Evolutionary conservation across 2,113 vertebrate genomes (phyloP), one percentile per base, ranked within the genome.

Genomic region (Lynx canadensis): DNA sequence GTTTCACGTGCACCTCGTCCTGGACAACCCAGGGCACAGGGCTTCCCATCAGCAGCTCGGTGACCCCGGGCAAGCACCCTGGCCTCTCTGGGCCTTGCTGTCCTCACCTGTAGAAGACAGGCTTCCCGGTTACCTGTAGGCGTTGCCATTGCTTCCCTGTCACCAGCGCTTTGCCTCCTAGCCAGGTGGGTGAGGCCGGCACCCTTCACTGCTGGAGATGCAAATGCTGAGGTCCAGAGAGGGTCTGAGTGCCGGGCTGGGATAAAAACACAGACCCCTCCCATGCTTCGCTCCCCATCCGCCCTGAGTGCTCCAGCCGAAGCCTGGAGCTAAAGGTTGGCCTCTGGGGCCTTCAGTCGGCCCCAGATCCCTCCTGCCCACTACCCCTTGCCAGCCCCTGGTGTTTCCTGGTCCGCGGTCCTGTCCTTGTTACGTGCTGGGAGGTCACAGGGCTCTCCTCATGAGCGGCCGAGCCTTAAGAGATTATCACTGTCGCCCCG

Each of bases 1-100:
- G 69, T 41, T 55, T 41, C 52, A 8, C 6, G 0, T 0, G 19
- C 0, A 5, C 19, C 31, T 33, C 36, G 0, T 41, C 41, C 57
- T 31, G 19, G 33, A 31, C 11, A 18, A 10, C 52, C 57, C 60
- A 29, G n/a, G 10, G 80, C 38, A 52, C 2, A 23, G 38, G 4
- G 0, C 88, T 78, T 29, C 82, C 57, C 2, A 0, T 55, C 0
- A 5, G 27, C 89, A 57, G 84, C 63, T 4, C 7, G 78, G 63
- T 50, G 83, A 52, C 65, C 55, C 83, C 1, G 80, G 60, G 23
- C 57, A 50, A n/a, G 41, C 3, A 3, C 4, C 31, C 10, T 41
- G 21, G 5, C 84, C 48, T 57, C 55, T 45, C 93, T 19, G 57
- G 38, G 2, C 73, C 83, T 50, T 50, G 66, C 38, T 19, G 41